Evolutionary conservation across 53 echinoderm and acorn worm genomes (phyloP), one percentile per base, ranked within the genome.

Genomic region (Paracentrotus lividus): DNA sequence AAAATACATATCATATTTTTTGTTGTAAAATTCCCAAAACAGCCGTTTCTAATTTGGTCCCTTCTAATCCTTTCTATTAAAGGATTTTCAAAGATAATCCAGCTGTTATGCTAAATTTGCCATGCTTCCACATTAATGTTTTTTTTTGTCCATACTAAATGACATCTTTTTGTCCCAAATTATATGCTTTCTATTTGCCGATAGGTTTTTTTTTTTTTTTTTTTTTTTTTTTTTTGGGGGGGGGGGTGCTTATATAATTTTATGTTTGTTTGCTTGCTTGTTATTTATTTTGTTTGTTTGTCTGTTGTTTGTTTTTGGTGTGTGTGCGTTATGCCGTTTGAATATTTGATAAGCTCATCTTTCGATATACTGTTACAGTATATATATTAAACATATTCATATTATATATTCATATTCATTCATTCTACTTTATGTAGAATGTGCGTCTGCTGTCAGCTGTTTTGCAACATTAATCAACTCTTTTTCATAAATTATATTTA

Each of bases 31-130:
- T 69, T 69, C 16, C 36, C 14, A 69, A 69, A 69, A 72, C 72
- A 72, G 72, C 72, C 36, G 72, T 72, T 72, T 40, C 40, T 72
- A 72, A 72, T 72, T 72, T 72, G 72, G 72, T 72, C 72, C 18
- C 72, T 18, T n/a, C n/a, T 72, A 72, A 72, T 72, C 72, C 20
- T 34, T 0, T 72, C 18, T 38, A 38, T 40, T 72, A 3, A 36
- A 72, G 72, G 72, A 40, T 38, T n/a, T 72, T 72, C 18, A 18
- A 6, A 20, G 72, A 72, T 72, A 40, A 72, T 64, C 64, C 64
- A 29, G 27, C 64, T 36, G 72, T 72, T 72, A 32, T 72, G 40
- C 72, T 10, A 7, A 38, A 6, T 18, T 72, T 20, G 16, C 72
- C 40, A 3, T 32, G 20, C 5, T 72, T 64, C 31, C 64, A 27